These are phyloP conservation scores for Trisateles emortualis DNA, from an alignment of 2,888 invertebrate genomes.

Conservation along the genomic window DNA sequence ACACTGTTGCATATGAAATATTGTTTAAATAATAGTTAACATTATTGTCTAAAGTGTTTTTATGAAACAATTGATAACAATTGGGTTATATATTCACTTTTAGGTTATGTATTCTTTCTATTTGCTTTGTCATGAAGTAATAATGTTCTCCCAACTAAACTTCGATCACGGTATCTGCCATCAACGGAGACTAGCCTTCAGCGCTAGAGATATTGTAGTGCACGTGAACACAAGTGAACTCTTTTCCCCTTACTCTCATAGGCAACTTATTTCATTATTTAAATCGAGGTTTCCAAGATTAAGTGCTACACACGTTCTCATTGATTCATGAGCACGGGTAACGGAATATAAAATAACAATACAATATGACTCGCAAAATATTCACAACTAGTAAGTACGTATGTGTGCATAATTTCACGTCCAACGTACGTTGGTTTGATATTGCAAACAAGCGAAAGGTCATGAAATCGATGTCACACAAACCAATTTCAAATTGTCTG, in stretches of 20 bases:
- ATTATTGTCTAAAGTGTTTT: constrained; percentile 14
- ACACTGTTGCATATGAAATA: constrained; percentile 26
- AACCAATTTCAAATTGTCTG: constrained; percentile 22
- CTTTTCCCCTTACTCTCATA: too few relatives aligned
- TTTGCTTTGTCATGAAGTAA: too few relatives aligned
- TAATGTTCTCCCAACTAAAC: too few relatives aligned
- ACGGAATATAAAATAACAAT: constrained; percentile 1
- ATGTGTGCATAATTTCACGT: not conserved
- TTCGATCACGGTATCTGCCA: too few relatives aligned
- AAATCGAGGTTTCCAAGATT: constrained; percentile 13
- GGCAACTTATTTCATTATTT: not conserved
- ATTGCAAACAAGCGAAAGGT: constrained; percentile 44
- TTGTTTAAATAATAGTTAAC: constrained; percentile 17
- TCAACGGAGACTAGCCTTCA: too few relatives aligned
- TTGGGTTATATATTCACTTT: not conserved
- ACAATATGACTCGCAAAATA: not conserved
- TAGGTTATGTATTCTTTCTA: too few relatives aligned
- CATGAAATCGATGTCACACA: constrained; percentile 45
- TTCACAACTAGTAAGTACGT: not conserved
- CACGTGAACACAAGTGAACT: too few relatives aligned
- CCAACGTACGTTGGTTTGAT: constrained; percentile 12
- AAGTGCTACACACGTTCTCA: not conserved
- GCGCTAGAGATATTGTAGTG: too few relatives aligned
- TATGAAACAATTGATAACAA: constrained; percentile 5
- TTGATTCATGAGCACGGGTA: not conserved